Percentiles rank a stretch among this genome's conserved stretches.
phyloP scores from a whole-genome alignment of 2,888 invertebrate species.

The Machimus rusticus region DNA sequence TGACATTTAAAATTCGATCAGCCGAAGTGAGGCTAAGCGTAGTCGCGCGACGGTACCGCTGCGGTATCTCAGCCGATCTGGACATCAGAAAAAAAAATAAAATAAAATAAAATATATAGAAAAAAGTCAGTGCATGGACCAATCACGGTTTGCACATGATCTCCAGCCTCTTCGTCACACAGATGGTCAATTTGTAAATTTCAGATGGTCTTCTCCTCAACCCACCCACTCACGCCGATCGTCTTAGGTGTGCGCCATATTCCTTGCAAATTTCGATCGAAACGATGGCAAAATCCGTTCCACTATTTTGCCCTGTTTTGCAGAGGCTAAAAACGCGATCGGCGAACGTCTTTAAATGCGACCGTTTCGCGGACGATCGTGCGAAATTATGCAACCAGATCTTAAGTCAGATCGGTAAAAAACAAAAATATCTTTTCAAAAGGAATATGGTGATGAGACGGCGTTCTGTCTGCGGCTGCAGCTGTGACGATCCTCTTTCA shows the following conservation, averaged over 20 bases:
- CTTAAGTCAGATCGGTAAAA: neutral
- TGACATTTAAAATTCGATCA: neutral
- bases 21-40: neutral
- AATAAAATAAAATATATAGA: neutral
- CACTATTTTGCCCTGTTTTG: neutral
- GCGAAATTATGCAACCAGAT: slow-evolving; percentile 2
- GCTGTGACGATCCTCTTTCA: neutral
- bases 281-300: neutral
- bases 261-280: neutral
- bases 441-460: slow-evolving; percentile 11
- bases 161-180: neutral
- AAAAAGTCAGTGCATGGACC: neutral
- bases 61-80: neutral
- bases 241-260: neutral
- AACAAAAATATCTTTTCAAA: neutral
- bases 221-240: neutral
- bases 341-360: neutral
- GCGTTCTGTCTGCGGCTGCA: neutral
- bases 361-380: neutral
- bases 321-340: neutral
- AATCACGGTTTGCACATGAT: neutral
- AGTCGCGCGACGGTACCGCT: neutral
- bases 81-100: neutral
- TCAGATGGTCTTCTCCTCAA: neutral
- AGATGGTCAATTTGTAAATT: neutral